Evolutionary conservation across 2,113 vertebrate species (phyloP), one percentile per base, ranked within the genome.

Genomic region (Phylloscopus whistleri): DNA sequence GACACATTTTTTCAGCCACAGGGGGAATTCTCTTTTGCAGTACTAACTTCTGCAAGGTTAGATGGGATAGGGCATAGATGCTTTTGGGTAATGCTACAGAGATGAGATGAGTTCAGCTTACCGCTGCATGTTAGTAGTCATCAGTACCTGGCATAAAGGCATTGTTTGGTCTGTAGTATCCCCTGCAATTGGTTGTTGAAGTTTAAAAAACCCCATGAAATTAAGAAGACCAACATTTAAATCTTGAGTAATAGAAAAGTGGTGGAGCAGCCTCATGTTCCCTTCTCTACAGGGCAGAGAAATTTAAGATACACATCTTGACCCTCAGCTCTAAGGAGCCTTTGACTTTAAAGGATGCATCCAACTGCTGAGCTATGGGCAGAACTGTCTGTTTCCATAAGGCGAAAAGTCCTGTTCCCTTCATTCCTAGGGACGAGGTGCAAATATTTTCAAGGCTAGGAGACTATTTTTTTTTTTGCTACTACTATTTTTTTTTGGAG

Each of bases 211-310:
- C 22, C 6, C 13, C 10, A 20, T 28, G 6, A 88, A 55, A 48
- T 76, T 31, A 30, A 62, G 67, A 70, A 13, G 3, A 1, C 0
- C 9, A 35, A 7, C 3, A 49, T 49, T 68, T 60, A 64, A 87
- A 44, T 15, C 6, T 13, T n/a, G n/a, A 72, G 24, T 59, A 79
- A 67, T 3, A 72, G 26, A 59, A 92, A 74, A 82, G 51, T 31
- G 7, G 6, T 66, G 48, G 64, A 78, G 24, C 23, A 66, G n/a
- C 19, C 16, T 70, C 1, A 1, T 53, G 41, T 74, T 10, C 11
- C 11, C 28, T 60, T 60, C 0, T 0, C 23, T 9, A 23, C 6
- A 53, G 19, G 15, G 39, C 39, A 82, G 22, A 70, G 94, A 31
- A 62, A 48, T 6, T 39, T 39, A 11, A 74, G 31, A 49, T 70